phyloP scores from a whole-genome alignment of 1,140 invertebrate genomes.

The Samia ricini region DNA sequence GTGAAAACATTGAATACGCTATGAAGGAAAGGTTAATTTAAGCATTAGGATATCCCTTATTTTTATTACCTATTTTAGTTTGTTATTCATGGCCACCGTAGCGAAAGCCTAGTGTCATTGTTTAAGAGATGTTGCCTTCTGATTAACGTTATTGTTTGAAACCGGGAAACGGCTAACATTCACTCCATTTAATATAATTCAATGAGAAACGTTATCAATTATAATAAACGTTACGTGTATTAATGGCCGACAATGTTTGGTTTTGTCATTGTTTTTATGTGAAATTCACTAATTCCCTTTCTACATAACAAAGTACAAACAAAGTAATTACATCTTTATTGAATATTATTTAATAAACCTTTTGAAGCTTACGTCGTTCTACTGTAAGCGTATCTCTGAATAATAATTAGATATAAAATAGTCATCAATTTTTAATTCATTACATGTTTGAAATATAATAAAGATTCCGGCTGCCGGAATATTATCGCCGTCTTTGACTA shows the following conservation, averaged over 20 bases:
- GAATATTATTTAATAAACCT: too few species aligned
- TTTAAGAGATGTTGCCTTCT: constrained; percentile 63
- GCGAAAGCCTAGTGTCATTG: constrained; percentile 60
- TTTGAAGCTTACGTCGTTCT: too few species aligned
- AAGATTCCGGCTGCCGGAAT: too few species aligned
- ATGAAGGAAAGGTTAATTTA: constrained; percentile 21
- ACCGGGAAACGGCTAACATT: constrained; percentile 68
- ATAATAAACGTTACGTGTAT: constrained; percentile 48
- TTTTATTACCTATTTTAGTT: constrained; percentile 14
- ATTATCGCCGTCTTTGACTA: too few species aligned
- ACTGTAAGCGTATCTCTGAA: too few species aligned
- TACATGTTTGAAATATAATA: too few species aligned
- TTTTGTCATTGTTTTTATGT: neutral
- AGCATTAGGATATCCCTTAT: constrained; percentile 17
- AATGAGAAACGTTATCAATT: constrained; percentile 71
- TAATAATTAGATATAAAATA: too few species aligned
- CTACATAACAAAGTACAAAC: too few species aligned
- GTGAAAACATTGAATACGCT: constrained; percentile 1
- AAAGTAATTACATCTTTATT: too few species aligned
- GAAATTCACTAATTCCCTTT: neutral
- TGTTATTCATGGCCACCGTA: constrained; percentile 37
- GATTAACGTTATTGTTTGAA: constrained; percentile 72
- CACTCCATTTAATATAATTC: constrained; percentile 74
- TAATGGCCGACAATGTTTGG: neutral
- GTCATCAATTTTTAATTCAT: too few species aligned